Conservation (phyloP, 1,140 invertebrate genomes). For the Phthorimaea operculella region DNA sequence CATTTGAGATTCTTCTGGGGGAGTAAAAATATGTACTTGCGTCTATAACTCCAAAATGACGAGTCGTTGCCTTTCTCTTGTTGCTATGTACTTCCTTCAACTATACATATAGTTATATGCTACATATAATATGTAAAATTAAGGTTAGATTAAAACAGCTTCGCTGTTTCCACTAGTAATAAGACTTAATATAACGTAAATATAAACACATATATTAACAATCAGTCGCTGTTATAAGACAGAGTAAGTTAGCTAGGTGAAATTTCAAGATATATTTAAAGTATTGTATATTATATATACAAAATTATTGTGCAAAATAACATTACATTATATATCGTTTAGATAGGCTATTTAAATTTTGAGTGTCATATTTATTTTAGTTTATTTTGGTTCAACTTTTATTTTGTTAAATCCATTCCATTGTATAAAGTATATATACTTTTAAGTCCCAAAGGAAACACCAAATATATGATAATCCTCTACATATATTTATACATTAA, state of each 20-base stretch:
- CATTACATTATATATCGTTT: slow-evolving; percentile 38
- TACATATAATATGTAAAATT: slow-evolving; percentile 20
- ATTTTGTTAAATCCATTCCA: slow-evolving; percentile 36
- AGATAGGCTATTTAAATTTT: slow-evolving; percentile 61
- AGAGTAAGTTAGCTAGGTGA: slow-evolving; percentile 43
- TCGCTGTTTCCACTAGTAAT: slow-evolving; percentile 28
- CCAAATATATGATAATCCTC: slow-evolving; percentile 57
- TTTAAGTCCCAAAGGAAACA: slow-evolving; percentile 58
- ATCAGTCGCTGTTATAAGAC: slow-evolving; percentile 17
- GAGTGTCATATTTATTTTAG: slow-evolving; percentile 28
- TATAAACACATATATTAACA: slow-evolving; percentile 9
- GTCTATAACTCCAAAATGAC: slow-evolving; percentile 16
- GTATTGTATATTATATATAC: slow-evolving; percentile 48
- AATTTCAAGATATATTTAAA: slow-evolving; percentile 49
- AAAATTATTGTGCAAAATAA: slow-evolving; percentile 43
- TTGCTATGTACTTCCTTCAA: slow-evolving; percentile 48
- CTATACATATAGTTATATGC: slow-evolving; percentile 31
- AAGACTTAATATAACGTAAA: slow-evolving; percentile 24
- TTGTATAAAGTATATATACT: slow-evolving; percentile 37
- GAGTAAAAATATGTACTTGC: neutral
- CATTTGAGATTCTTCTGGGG: neutral
- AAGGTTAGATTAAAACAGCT: slow-evolving; percentile 21
- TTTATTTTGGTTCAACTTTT: slow-evolving; percentile 17
- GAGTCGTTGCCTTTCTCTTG: slow-evolving; percentile 47
- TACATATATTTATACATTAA: slow-evolving; percentile 31